These are phyloP conservation scores for Plutella xylostella DNA, from an alignment of 2,888 invertebrate species.

Conservation along the genomic window DNA sequence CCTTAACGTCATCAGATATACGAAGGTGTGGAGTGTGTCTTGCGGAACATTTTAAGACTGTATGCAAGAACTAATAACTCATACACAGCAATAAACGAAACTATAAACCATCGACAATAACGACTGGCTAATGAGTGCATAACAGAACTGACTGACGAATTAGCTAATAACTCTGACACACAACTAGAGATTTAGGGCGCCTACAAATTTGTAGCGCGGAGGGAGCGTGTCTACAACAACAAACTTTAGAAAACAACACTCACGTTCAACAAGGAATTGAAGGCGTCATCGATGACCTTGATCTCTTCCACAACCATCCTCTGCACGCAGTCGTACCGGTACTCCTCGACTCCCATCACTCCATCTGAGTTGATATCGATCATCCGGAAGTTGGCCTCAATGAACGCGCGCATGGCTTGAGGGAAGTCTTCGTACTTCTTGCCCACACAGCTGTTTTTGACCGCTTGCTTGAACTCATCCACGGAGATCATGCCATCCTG, in stretches of 20 bases:
- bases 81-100: too few relatives aligned
- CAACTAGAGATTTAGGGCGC: too few relatives aligned
- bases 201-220: too few relatives aligned
- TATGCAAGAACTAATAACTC: too few relatives aligned
- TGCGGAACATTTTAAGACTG: too few relatives aligned
- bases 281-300: constrained; percentile 81
- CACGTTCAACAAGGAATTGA: constrained; percentile 80
- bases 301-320: constrained; percentile 84
- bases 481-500: constrained; percentile 86
- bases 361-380: constrained; percentile 86
- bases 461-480: constrained; percentile 84
- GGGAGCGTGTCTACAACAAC: too few relatives aligned
- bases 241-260: constrained; percentile 43
- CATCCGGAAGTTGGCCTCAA: constrained; percentile 85
- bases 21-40: too few relatives aligned
- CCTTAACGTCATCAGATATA: too few relatives aligned
- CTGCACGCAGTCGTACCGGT: constrained; percentile 84
- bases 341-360: constrained; percentile 82
- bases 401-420: constrained; percentile 88
- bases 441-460: constrained; percentile 84
- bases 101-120: too few relatives aligned
- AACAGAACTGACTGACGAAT: too few relatives aligned
- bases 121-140: too few relatives aligned
- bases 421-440: constrained; percentile 83
- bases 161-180: too few relatives aligned